Percentiles rank a stretch among this genome's conserved stretches.
phyloP scores from a whole-genome alignment of 2,113 vertebrate genomes.

The Heteronetta atricapilla region DNA sequence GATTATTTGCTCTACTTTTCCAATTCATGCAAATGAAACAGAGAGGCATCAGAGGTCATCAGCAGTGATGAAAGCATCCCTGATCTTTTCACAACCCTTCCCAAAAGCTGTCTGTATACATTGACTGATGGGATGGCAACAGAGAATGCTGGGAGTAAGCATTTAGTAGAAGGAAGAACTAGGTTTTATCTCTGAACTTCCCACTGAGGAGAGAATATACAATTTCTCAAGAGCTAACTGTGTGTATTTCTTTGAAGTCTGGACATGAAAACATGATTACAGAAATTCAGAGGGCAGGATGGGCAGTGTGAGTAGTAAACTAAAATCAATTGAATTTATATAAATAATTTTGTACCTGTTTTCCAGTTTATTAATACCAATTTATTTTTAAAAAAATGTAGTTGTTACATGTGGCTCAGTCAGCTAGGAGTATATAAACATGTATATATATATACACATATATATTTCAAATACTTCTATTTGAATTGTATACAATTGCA shows the following conservation, averaged over 20 bases:
- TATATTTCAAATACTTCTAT: not conserved
- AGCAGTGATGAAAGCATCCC: not conserved
- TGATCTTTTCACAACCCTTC: not conserved
- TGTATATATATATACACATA: not conserved
- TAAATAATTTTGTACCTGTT: not conserved
- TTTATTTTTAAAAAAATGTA: not conserved
- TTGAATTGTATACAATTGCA: not conserved
- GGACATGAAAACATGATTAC: not conserved
- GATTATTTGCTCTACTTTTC: not conserved
- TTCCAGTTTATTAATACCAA: not conserved
- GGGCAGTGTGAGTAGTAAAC: not conserved
- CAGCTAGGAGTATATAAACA: not conserved
- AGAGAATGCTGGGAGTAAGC: not conserved
- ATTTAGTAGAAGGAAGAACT: not conserved
- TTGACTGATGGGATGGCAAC: not conserved
- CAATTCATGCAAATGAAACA: not conserved
- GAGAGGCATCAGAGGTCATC: not conserved
- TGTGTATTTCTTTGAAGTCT: not conserved
- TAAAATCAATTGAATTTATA: not conserved
- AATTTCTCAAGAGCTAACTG: not conserved
- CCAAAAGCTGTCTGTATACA: not conserved
- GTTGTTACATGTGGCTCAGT: not conserved
- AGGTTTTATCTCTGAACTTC: not conserved
- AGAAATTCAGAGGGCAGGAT: not conserved
- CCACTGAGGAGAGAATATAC: not conserved